A percentile compares a stretch with the other conserved stretches of the same genome.
Conservation (phyloP, 1,140 invertebrate genomes). For the Zaprionus ornatus region DNA sequence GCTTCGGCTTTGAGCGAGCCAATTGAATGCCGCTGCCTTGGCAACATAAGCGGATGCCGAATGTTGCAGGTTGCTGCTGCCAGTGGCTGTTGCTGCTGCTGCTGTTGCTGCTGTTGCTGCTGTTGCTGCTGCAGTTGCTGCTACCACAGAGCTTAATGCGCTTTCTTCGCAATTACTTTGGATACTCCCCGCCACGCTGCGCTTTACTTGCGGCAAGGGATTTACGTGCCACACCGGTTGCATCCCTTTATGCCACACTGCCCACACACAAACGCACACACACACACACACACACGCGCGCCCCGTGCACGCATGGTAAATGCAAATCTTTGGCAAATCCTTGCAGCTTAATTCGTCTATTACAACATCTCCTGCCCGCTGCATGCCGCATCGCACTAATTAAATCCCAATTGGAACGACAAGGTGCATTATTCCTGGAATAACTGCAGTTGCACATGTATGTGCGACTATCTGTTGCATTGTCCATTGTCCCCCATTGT, state of each 20-base stretch:
- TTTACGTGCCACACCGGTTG: not conserved
- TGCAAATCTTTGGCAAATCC: constrained; percentile 19
- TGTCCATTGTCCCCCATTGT: not conserved
- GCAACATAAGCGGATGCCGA: constrained; percentile 24
- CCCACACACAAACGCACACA: not conserved
- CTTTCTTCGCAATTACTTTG: constrained; percentile 21
- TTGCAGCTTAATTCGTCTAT: not conserved
- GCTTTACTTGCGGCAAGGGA: not conserved
- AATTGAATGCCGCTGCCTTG: constrained; percentile 1
- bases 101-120: not conserved
- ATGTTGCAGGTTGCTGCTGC: constrained; percentile 8
- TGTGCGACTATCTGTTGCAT: not conserved
- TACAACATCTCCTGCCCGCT: not conserved
- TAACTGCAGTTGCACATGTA: not conserved
- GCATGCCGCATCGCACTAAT: constrained; percentile 3
- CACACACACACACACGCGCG: not conserved
- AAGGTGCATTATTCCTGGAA: not conserved
- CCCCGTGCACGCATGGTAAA: not conserved
- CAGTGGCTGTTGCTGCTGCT: not conserved
- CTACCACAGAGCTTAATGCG: constrained; percentile 6
- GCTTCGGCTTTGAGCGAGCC: not conserved
- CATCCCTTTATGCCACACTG: not conserved
- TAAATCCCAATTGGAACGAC: constrained; percentile 9
- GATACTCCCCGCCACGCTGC: not conserved
- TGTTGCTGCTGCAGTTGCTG: not conserved